Evolutionary conservation across 2,888 invertebrate species (phyloP), one percentile per base, ranked within the genome.

Genomic region (Ophion slaviceki): DNA sequence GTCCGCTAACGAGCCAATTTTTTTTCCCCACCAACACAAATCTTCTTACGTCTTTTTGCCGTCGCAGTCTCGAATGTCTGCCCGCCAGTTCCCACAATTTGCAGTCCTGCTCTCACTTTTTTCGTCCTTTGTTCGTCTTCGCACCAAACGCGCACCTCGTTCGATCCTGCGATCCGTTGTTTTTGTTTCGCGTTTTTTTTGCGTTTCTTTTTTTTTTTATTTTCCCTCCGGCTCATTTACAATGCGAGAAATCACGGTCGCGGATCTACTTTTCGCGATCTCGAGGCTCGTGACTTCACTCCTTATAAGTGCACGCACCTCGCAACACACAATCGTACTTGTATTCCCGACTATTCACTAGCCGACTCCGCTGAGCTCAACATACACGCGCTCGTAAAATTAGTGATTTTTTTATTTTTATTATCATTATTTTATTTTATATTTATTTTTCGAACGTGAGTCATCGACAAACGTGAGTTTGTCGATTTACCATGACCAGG

Each of bases 191-290:
- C 68, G 17, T 45, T 45, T 76, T 76, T 71, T 77, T 74, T 17
- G 57, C 7, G 45, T 59, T 20, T 2, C 47, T 74, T 66, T 53
- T 61, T 61, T 72, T 8, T 11, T 47, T 6, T 59, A 8, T 82
- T 17, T 78, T 67, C 36, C 57, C 62, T 71, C 67, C 32, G 24
- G 32, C 61, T 82, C 70, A 78, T 80, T 83, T 74, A 83, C 80
- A 78, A 83, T 78, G 40, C 83, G 80, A 86, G 86, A 86, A 86
- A 86, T 86, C 86, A 83, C 86, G 86, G 86, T 70, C 83, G 47
- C 47, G 83, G 86, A 77, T 86, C 86, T 75, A 86, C 83, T 86
- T 86, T 86, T 86, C 83, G 80, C 77, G 62, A 47, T 77, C 74
- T 74, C 72, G 82, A 57, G 45, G 71, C 64, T 76, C 82, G 36